Evolutionary conservation across 2,113 vertebrate genomes (phyloP).

Genomic region (Campylomormyrus tamandua): DNA sequence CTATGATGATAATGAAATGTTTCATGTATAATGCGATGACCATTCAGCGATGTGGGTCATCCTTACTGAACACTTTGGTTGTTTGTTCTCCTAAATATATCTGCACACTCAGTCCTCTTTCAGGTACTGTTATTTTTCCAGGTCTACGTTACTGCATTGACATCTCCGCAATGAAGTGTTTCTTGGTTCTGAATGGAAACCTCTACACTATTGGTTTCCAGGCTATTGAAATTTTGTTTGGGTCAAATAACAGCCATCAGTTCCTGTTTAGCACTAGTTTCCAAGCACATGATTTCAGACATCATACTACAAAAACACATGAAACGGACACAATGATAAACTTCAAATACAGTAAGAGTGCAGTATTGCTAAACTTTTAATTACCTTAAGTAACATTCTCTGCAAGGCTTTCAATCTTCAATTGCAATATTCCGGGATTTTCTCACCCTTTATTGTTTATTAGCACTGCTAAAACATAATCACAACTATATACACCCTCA

Average conservation of each 20-base stretch:
- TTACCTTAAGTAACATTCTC: neutral
- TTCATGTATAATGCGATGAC: neutral
- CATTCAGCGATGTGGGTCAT: neutral
- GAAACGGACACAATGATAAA: neutral
- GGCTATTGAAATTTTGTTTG: neutral
- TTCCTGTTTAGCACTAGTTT: neutral
- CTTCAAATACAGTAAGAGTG: neutral
- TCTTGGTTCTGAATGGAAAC: neutral
- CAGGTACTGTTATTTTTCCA: neutral
- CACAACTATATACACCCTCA: neutral
- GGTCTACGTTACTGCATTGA: neutral
- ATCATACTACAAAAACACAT: neutral
- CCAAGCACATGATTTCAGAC: neutral
- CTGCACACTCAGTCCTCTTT: neutral
- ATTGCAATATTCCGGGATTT: neutral
- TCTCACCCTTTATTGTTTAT: neutral
- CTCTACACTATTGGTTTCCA: neutral
- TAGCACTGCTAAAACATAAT: neutral
- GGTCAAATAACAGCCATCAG: neutral
- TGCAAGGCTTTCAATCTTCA: neutral
- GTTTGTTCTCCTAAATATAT: neutral
- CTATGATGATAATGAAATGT: neutral
- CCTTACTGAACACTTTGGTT: neutral
- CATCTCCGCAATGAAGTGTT: neutral
- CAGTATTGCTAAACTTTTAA: neutral